Base-by-base conservation (phyloP, 2,888 invertebrate genomes). In the Cataglyphis albicans region DNA sequence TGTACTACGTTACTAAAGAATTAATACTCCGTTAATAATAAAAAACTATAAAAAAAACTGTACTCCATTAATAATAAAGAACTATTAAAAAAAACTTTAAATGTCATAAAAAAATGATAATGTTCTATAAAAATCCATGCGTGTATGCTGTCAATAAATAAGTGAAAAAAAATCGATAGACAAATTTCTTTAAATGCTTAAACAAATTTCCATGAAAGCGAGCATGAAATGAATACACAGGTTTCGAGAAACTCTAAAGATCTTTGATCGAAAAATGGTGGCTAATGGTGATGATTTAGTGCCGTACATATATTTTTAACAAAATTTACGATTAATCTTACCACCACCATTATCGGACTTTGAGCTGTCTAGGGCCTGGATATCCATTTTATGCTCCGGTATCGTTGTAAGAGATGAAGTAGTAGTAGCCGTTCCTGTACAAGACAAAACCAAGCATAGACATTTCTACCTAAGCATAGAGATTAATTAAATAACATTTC, bases 381-480 rank as follows among this genome's bases (percentile, higher is more conserved):
- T 93, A 91, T 93, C 93, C 93, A 93, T 93, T 92, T 93, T 92
- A 92, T 92, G 90, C 90, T 90, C 91, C 89, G 92, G 91, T 90
- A 92, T 93, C 89, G 93, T 93, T 80, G 93, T 93, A 74, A 90
- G 87, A 83, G 91, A 91, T 87, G 93, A 90, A 89, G 93, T 91
- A 88, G 92, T 92, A 84, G 93, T 92, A 89, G 92, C 88, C 89
- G 91, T 90, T 92, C 93, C 93, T 94, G 93, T 90, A 92, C 89
- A 93, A 92, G 89, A 93, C 90, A 93, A 90, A 92, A 93, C 91
- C 90, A 91, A 81, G 81, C 81, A 65, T 74, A 81, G 65, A 75
- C 35, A 25, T 41, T 65, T 74, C 64, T 57, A 74, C 57, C 3
- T 67, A 57, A 73, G 57, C 52, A 5, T 18, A 61, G 21, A 74